Evolutionary conservation across 2,888 invertebrate species (phyloP).

Genomic region (Rhagophthalmus giganteus): DNA sequence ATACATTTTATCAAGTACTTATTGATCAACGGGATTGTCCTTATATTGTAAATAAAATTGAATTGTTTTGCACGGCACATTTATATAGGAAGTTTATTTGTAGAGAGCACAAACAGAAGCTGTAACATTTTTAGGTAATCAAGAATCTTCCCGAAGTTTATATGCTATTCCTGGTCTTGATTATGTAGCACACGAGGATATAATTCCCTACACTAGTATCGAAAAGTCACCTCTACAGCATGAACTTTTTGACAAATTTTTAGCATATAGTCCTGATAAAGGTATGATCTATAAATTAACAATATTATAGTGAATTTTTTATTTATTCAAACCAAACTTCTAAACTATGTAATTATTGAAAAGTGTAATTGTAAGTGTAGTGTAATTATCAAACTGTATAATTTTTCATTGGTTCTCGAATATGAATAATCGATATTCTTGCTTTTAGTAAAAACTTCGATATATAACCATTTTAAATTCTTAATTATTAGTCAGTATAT

Average conservation of each 20-base stretch:
- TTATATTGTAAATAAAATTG: constrained; percentile 91
- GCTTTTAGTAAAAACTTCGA: no score
- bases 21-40: constrained; percentile 97
- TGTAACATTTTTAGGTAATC: constrained; percentile 95
- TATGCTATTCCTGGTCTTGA: constrained; percentile 97
- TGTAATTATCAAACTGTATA: no score
- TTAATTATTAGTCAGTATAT: no score
- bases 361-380: no score
- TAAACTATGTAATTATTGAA: no score
- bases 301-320: no score
- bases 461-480: no score
- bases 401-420: no score
- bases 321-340: no score
- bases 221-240: constrained; percentile 91
- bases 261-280: constrained; percentile 76
- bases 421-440: no score
- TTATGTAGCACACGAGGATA: constrained; percentile 97
- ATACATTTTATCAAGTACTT: constrained; percentile 96
- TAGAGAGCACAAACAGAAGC: constrained; percentile 98
- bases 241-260: constrained; percentile 95
- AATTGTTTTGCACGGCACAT: no score
- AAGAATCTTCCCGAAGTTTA: constrained; percentile 90
- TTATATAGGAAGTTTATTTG: no score
- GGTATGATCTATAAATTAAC: constrained; percentile 60
- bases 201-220: constrained; percentile 89